phyloP scores from a whole-genome alignment of 2,113 vertebrate species.

The Melanerpes aurifrons region DNA sequence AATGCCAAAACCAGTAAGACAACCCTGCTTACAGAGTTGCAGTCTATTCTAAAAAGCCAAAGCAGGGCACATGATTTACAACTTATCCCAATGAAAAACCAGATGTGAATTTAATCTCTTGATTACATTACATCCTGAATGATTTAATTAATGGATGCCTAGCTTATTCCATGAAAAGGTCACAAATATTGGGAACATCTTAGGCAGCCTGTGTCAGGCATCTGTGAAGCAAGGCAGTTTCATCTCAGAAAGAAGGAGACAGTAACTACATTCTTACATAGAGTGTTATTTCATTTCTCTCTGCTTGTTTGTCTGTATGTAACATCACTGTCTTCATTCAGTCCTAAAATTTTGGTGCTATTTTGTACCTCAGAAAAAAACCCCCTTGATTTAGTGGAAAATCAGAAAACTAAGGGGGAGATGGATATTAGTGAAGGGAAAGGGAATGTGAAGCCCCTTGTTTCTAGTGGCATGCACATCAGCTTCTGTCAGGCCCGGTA shows the following conservation, averaged over 20 bases:
- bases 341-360: not conserved
- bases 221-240: not conserved
- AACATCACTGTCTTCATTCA: not conserved
- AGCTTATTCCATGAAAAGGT: slow-evolving; percentile 61
- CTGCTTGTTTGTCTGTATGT: not conserved
- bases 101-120: slow-evolving; percentile 71
- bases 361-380: not conserved
- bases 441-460: slow-evolving; percentile 22
- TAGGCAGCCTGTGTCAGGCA: not conserved
- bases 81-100: slow-evolving; percentile 52
- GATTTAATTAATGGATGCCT: slow-evolving; percentile 71
- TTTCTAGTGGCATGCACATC: slow-evolving; percentile 10
- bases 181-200: slow-evolving; percentile 45
- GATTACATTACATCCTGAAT: slow-evolving; percentile 69
- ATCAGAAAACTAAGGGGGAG: not conserved
- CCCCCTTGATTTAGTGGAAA: not conserved
- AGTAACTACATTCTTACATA: not conserved
- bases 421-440: not conserved
- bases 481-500: slow-evolving; percentile 42
- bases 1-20: slow-evolving; percentile 46
- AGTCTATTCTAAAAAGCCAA: slow-evolving; percentile 33
- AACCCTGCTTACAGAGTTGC: not conserved
- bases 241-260: not conserved
- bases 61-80: slow-evolving; percentile 62
- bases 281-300: not conserved